phyloP scores from a whole-genome alignment of 2,113 vertebrate genomes.

The Scalopus aquaticus region DNA sequence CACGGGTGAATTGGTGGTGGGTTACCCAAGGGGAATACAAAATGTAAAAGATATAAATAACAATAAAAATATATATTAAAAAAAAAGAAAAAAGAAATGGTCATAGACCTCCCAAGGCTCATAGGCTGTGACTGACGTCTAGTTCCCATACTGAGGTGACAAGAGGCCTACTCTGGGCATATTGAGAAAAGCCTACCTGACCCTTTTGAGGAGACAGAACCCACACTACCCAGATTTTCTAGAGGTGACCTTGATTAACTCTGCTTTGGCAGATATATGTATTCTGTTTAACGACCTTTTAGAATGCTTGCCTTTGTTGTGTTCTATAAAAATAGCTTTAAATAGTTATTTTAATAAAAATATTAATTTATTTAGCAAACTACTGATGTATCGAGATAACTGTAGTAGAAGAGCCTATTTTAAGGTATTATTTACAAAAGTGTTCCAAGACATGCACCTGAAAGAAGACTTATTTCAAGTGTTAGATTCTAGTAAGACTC shows the following conservation, averaged over 20 bases:
- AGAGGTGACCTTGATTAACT: background rate
- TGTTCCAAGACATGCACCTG: background rate
- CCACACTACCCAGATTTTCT: background rate
- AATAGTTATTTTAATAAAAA: constrained; percentile 17
- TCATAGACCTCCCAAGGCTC: too few species aligned
- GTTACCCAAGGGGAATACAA: too few species aligned
- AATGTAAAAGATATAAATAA: too few species aligned
- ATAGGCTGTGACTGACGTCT: too few species aligned
- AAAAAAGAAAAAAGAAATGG: too few species aligned
- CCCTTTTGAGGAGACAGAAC: too few species aligned
- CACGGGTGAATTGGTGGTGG: too few species aligned
- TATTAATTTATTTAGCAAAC: background rate
- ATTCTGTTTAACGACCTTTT: background rate
- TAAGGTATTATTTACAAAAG: constrained; percentile 3
- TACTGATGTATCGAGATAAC: background rate
- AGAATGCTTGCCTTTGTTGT: background rate
- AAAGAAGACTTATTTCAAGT: background rate
- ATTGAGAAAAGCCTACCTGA: too few species aligned
- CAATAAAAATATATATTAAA: too few species aligned
- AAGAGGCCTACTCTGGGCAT: too few species aligned
- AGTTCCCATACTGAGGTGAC: too few species aligned
- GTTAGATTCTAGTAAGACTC: background rate
- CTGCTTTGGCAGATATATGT: background rate
- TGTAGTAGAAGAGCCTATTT: background rate
- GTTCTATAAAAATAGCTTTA: background rate